Base-by-base conservation (phyloP, 2,888 invertebrate species). In the Cancer borealis region DNA sequence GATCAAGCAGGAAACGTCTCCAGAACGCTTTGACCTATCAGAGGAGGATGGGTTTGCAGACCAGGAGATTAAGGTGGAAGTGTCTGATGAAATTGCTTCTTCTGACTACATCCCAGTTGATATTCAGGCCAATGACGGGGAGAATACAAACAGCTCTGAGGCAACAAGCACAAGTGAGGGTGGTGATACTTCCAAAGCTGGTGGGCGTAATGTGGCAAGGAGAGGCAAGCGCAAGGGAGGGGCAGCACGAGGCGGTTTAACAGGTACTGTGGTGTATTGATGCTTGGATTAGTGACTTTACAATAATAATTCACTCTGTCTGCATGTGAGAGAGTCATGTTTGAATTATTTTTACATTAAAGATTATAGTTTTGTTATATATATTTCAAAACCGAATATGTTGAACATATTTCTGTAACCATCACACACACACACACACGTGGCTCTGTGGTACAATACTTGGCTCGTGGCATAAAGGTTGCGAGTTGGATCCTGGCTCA, bases 111-210 rank as follows among this genome's bases (percentile, higher is more conserved):
- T 21, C 54, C 90, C 90, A 54, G 54, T 2, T 10, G 60, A 54
- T 14, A 4, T 26, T n/a, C 89, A 47, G 39, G 49, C 26, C 54
- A 89, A 79, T 30, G 93, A 93, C 47, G 90, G 89, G 73, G 93
- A 93, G 39, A 93, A 90, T 39, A 93, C 93, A 14, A 93, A 93
- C 92, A 93, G 93, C 60, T 93, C 93, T 39, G 93, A 93, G 84
- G 91, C 93, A 54, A 93, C 93, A 21, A 93, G 39, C 30, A 54
- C 26, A 6, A 92, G 93, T 47, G 93, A 93, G 5, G 91, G 30
- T 17, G 92, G 60, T 10, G 92, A 91, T 1, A 30, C 21, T n/a
- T 49, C 45, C 26, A 46, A 17, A 30, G 30, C 60, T 26, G 88
- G 88, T 21, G 66, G 92, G 8, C 73, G 79, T 10, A 93, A 93